These are phyloP conservation scores for Myopa testacea DNA, from an alignment of 2,888 invertebrate species.

Conservation along the genomic window DNA sequence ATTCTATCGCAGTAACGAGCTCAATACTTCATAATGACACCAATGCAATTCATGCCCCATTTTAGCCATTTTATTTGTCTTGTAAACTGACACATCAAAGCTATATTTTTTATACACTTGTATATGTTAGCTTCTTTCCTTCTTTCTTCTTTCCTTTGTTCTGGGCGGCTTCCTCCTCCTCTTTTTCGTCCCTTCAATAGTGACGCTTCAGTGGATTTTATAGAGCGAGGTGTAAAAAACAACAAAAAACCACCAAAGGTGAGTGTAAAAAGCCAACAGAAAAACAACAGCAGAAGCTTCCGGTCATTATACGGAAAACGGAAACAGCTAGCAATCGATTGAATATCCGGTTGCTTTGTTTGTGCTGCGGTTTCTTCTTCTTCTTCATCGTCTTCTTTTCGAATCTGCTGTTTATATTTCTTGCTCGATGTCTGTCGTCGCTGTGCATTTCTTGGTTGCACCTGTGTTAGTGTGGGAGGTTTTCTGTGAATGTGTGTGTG, in stretches of 20 bases:
- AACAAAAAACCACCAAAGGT: neutral
- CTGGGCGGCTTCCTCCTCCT: neutral
- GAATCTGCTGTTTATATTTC: neutral
- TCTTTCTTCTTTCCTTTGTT: neutral
- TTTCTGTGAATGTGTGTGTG: too few species aligned
- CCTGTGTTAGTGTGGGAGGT: neutral
- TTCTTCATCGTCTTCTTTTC: neutral
- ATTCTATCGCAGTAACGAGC: too few species aligned
- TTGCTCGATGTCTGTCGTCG: neutral
- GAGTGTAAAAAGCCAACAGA: conserved; percentile 39
- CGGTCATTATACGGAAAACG: conserved; percentile 66
- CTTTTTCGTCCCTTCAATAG: too few species aligned
- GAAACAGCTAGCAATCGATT: conserved; percentile 68
- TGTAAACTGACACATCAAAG: neutral
- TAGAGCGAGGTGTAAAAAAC: neutral
- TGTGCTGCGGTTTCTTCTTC: conserved; percentile 36
- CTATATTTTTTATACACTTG: neutral
- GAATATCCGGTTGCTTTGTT: conserved; percentile 60
- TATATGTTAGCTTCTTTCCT: too few species aligned
- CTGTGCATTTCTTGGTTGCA: conserved; percentile 16
- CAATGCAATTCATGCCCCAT: neutral
- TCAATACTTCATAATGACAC: conserved; percentile 3
- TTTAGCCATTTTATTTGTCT: neutral
- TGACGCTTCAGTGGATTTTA: neutral
- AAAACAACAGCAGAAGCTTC: conserved; percentile 58